Base-by-base conservation (phyloP, 2,888 invertebrate species). In the Acrocyrtus sp. region DNA sequence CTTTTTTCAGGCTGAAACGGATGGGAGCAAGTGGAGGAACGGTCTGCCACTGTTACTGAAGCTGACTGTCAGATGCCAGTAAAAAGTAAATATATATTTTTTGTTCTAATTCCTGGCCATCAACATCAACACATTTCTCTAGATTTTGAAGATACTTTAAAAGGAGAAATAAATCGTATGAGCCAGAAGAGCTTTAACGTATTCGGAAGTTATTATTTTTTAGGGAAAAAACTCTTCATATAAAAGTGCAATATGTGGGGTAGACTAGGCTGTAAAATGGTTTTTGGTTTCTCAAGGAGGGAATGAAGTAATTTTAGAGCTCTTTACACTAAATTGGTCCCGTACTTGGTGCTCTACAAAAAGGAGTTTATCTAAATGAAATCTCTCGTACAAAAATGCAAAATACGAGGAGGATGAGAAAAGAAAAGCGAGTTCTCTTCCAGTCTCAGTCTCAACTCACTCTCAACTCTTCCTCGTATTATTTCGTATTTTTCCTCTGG, bases 341-440 rank as follows among this genome's bases (percentile, higher is more conserved):
- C 17, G 45, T 45, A 61, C 45, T 61, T 47, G 22, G 39, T 39
- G 21, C 34, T 48, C 50, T 1, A 17, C 19, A 58, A 57, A 68
- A 54, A 53, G 27, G 39, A 62, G 57, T 54, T 70, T 70, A 70
- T 70, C 70, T 70, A 70, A 70, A 70, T 70, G 70, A 70, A 70
- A 70, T 63, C 69, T 69, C 48, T 21, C 48, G 29, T 63, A 41
- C 34, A 53, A 67, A 66, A 45, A 45, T 17, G 19, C 17, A 45
- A 45, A 12, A 45, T 12, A 45, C n/a, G 15, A 4, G 45, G n/a
- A 45, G n/a, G n/a, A n/a, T n/a, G n/a, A n/a, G 5, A 45, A 45
- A 45, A 45, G 15, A n/a, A n/a, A n/a, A n/a, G n/a, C n/a, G n/a
- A n/a, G 21, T 8, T 41, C 39, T 22, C 22, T n/a, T 39, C 6